Base-by-base conservation (phyloP, 2,888 invertebrate species). In the Zaprionus bogoriensis region DNA sequence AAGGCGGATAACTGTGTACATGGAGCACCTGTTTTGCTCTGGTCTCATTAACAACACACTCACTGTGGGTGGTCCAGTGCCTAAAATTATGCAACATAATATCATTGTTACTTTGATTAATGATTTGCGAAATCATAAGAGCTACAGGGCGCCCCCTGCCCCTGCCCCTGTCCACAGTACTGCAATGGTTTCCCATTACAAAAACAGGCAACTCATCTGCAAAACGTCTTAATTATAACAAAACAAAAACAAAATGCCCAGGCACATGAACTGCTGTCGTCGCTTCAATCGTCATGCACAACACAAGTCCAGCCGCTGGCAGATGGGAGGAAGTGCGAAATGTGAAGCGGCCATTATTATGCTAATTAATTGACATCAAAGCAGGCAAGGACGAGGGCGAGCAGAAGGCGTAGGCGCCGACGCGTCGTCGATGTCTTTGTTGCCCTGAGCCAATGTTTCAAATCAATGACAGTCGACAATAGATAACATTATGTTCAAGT, bases 341-440 rank as follows among this genome's bases (percentile, higher is more conserved):
- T 85, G 73, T 76, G 80, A 87, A 87, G 69, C 87, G 83, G 54
- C 83, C 80, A 87, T 87, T 83, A 83, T 83, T 83, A 83, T 83
- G 83, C 87, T 83, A 85, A 83, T 83, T 83, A 83, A 87, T 83
- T 86, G 81, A 87, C 82, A 86, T 87, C 86, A 78, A 83, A 87
- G 70, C n/a, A 72, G 52, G 59, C 4, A 39, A 19, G 19, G 39
- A n/a, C 64, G 41, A 46, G 20, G 45, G 23, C 12, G 39, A 28
- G 32, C 42, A 25, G 20, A 22, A 32, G 32, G 77, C 46, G 38
- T 67, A 60, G 63, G 20, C 58, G 32, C 32, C 14, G 14, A 36
- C 6, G 20, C 58, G 32, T 14, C 14, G 14, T 17, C 6, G 41
- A 19, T 38, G 39, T 59, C 58, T 64, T 74, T 61, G 70, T 66